Evolutionary conservation across 1,140 invertebrate species (phyloP).

Genomic region (Drosophila obscura): DNA sequence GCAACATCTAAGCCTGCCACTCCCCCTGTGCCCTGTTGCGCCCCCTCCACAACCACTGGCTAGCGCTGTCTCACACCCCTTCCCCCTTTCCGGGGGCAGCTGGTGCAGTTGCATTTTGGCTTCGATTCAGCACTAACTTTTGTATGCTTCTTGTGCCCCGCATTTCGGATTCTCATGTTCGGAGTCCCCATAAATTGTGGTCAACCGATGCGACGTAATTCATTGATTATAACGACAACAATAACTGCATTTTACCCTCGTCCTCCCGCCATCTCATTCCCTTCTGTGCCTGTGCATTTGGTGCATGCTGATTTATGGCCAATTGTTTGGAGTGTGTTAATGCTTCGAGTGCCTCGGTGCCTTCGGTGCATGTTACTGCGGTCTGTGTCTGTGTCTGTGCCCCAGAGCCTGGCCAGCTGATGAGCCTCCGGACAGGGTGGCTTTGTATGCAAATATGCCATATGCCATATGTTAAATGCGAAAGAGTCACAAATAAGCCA

Average conservation of each 20-base stretch:
- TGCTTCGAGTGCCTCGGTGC: slow-evolving; percentile 31
- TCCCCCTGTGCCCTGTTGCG: background rate
- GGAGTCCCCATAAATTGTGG: slow-evolving; percentile 78
- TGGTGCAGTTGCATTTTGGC: slow-evolving; percentile 46
- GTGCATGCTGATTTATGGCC: slow-evolving; percentile 71
- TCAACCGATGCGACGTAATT: slow-evolving; percentile 81
- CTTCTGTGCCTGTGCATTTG: slow-evolving; percentile 52
- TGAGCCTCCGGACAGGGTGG: background rate
- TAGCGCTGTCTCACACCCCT: background rate
- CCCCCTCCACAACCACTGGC: slow-evolving; percentile 3
- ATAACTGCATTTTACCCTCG: slow-evolving; percentile 59
- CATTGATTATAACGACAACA: slow-evolving; percentile 82
- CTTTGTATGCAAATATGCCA: background rate
- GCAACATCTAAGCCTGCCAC: slow-evolving; percentile 63
- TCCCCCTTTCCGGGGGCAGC: slow-evolving; percentile 7
- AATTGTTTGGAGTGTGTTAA: slow-evolving; percentile 63
- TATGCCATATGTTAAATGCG: slow-evolving; percentile 25
- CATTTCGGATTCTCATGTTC: slow-evolving; percentile 76
- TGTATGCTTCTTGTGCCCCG: slow-evolving; percentile 57
- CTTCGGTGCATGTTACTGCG: slow-evolving; percentile 38
- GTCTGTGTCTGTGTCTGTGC: slow-evolving; percentile 14
- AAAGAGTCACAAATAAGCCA: slow-evolving; percentile 51
- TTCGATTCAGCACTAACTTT: slow-evolving; percentile 42
- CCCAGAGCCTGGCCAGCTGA: slow-evolving; percentile 29
- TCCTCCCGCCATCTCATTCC: background rate